Evolutionary conservation across 2,797 vertebrate genomes (phyloP), one percentile per base, ranked within the genome.

Genomic region (Tenualosa ilisha): DNA sequence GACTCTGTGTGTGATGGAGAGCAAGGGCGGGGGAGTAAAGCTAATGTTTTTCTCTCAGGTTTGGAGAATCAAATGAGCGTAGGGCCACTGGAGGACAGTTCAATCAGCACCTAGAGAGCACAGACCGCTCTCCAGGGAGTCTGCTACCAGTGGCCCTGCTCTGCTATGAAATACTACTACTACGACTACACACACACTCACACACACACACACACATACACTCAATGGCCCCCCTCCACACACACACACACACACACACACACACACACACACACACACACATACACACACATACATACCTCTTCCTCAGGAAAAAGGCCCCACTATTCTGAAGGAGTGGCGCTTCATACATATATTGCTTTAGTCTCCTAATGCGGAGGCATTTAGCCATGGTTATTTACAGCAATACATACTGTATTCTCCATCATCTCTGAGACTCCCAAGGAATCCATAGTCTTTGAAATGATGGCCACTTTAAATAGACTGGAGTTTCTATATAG

Each of bases 21-120:
- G 84, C 49, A 8, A 59, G 51, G 40, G 87, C 88, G 12, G 31
- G 68, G 84, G 46, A 22, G 26, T 31, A 20, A 37, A 61, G 86
- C 88, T 92, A 91, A 92, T 94, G 92, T 93, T 93, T 75, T 94
- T 91, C 91, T 92, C 93, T 93, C 89, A 92, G 89, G 91, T 92
- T 91, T 92, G 89, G 91, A 15, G 68, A 94, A 91, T 91, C 53
- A 92, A 92, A 93, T 90, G 91, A 91, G 90, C 88, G 84, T 86
- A 24, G 0, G 83, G 83, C 84, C 90, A 90, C 91, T 88, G 85
- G 86, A 88, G 89, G 91, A 89, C 89, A 87, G 90, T 94, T 93
- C 91, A 92, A 93, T 94, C 92, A 93, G 53, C 61, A 86, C 88
- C 31, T 43, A 4, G 87, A 84, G 88, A 88, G 86, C 43, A 31